Conservation (phyloP, 2,797 vertebrate genomes). For the Coluber constrictor region DNA sequence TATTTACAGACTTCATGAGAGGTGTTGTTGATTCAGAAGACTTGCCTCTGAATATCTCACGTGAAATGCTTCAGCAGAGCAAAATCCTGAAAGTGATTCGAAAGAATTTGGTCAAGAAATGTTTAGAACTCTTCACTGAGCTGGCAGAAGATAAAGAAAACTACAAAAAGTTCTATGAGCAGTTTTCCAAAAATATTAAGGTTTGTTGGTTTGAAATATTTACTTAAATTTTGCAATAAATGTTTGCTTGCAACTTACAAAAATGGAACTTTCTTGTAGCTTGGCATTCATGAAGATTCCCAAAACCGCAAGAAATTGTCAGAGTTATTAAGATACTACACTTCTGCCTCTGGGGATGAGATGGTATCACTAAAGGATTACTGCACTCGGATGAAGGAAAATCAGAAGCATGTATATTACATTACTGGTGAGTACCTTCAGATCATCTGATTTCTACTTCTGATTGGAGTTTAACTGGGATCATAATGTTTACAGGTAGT, state of each 20-base stretch:
- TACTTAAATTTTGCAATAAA: rapidly evolving
- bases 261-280: slow-evolving; percentile 54
- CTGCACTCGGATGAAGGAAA: slow-evolving; percentile 90
- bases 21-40: slow-evolving; percentile 95
- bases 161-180: slow-evolving; percentile 90
- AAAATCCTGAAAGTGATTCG: slow-evolving; percentile 96
- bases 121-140: slow-evolving; percentile 89
- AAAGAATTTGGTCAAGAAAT: slow-evolving; percentile 97
- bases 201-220: slow-evolving; percentile 59
- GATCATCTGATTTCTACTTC: neutral
- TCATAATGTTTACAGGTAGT: neutral
- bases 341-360: slow-evolving; percentile 89
- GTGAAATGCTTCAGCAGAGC: slow-evolving; percentile 97
- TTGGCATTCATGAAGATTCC: slow-evolving; percentile 90
- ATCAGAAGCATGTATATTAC: slow-evolving; percentile 91
- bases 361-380: slow-evolving; percentile 93
- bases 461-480: neutral
- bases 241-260: neutral
- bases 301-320: slow-evolving; percentile 91
- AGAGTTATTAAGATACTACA: slow-evolving; percentile 85
- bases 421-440: slow-evolving; percentile 76
- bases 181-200: slow-evolving; percentile 94
- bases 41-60: slow-evolving; percentile 92
- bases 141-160: slow-evolving; percentile 90
- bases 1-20: slow-evolving; percentile 83